These are phyloP conservation scores for Lethrus apterus DNA, from an alignment of 1,140 invertebrate genomes.

Conservation along the genomic window DNA sequence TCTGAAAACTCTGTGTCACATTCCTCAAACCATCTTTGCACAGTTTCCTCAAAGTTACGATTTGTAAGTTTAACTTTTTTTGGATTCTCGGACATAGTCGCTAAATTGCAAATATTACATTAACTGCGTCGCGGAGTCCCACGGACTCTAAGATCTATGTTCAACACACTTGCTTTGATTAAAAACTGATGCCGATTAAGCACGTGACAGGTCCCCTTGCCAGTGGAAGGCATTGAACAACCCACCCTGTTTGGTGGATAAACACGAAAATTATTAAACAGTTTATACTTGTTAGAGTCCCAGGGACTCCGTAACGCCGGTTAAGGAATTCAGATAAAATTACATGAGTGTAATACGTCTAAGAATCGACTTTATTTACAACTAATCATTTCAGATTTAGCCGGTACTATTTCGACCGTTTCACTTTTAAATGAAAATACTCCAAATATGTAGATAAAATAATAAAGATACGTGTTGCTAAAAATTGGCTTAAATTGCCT, in stretches of 20 bases:
- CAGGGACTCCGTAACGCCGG: conserved; percentile 5
- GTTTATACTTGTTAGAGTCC: conserved; percentile 11
- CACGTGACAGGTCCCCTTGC: conserved; percentile 9
- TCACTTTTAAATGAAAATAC: too few relatives aligned
- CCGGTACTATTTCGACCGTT: too few relatives aligned
- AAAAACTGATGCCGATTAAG: conserved; percentile 11
- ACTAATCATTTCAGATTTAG: too few relatives aligned
- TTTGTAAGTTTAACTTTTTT: conserved; percentile 12
- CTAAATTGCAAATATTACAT: conserved; percentile 16
- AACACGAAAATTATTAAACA: conserved; percentile 15
- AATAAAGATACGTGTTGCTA: too few relatives aligned
- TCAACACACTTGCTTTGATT: conserved; percentile 5
- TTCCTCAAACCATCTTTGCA: too few relatives aligned
- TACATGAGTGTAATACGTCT: too few relatives aligned
- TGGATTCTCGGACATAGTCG: conserved; percentile 12
- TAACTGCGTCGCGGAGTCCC: conserved; percentile 13
- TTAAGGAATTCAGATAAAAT: too few relatives aligned
- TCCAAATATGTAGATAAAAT: too few relatives aligned
- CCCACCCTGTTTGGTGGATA: not conserved
- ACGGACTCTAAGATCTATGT: conserved; percentile 15
- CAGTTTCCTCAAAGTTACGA: conserved; percentile 10
- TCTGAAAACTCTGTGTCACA: too few relatives aligned
- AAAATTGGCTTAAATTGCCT: too few relatives aligned
- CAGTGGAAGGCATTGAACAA: conserved; percentile 10
- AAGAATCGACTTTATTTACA: too few relatives aligned